Conservation (phyloP, 2,888 invertebrate genomes). For the Amiota minor region DNA sequence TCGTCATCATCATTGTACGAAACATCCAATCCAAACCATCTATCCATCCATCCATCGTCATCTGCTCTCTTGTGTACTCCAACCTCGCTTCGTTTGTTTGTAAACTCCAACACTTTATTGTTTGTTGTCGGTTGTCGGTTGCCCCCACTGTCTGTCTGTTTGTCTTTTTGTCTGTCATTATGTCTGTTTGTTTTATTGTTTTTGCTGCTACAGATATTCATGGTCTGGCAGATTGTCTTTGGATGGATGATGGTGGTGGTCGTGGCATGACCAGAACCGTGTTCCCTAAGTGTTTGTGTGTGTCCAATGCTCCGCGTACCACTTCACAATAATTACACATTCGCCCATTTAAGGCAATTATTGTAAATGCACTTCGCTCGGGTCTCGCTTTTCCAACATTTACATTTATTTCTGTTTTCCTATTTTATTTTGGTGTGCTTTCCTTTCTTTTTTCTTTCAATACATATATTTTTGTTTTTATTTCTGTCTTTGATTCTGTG, state of each 20-base stretch:
- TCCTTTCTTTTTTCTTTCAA: conserved; percentile 14
- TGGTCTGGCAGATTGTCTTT: background rate
- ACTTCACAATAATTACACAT: conserved; percentile 48
- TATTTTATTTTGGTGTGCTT: conserved; percentile 23
- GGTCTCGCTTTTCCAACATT: conserved; percentile 25
- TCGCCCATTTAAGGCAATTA: conserved; percentile 53
- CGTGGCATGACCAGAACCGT: conserved; percentile 3
- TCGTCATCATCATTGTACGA: conserved; percentile 10
- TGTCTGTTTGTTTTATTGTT: conserved; percentile 43
- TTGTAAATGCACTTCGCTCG: conserved; percentile 44
- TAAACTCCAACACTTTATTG: too few species aligned
- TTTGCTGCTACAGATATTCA: background rate
- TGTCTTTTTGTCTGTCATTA: conserved; percentile 51
- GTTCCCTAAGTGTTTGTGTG: conserved; percentile 6
- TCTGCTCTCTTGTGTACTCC: conserved; percentile 23
- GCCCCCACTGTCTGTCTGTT: conserved; percentile 14
- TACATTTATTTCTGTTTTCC: conserved; percentile 22
- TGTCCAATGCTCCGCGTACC: conserved; percentile 28
- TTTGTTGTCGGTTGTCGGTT: background rate
- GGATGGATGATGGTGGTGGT: background rate
- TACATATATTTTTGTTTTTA: background rate
- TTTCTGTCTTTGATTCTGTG: background rate
- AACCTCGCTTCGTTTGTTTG: conserved; percentile 14
- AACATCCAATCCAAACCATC: background rate
- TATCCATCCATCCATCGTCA: conserved; percentile 10